Conservation (phyloP, 2,888 invertebrate genomes). For the Drosophila borborema region DNA sequence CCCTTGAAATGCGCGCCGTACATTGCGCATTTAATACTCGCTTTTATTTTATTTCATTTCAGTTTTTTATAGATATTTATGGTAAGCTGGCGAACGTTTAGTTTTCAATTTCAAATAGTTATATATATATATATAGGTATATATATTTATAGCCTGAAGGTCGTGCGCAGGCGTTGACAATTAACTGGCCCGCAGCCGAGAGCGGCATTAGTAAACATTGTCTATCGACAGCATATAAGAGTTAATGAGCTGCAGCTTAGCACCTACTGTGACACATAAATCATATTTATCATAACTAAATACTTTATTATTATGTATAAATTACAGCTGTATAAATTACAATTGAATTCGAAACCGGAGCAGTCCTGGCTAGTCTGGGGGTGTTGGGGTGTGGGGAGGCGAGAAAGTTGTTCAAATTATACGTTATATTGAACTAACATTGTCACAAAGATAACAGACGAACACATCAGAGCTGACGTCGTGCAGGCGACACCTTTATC, state of each 20-base stretch:
- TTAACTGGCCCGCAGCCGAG: conserved; percentile 25
- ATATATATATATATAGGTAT: conserved; percentile 16
- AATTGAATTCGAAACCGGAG: conserved; percentile 6
- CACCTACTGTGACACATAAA: conserved; percentile 17
- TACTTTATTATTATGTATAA: conserved; percentile 9
- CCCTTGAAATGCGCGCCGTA: conserved; percentile 38
- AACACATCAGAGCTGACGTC: conserved; percentile 13
- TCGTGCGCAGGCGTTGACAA: conserved; percentile 54
- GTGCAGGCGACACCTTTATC: conserved; percentile 48
- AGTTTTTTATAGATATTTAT: conserved; percentile 30
- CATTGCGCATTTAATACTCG: conserved; percentile 36
- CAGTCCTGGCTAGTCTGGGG: too few relatives aligned
- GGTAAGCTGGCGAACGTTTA: conserved; percentile 28
- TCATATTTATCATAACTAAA: conserved; percentile 20
- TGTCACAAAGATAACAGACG: conserved; percentile 30
- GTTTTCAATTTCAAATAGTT: conserved; percentile 56
- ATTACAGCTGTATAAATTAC: conserved; percentile 17
- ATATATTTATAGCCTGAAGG: conserved; percentile 46
- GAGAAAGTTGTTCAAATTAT: conserved; percentile 47
- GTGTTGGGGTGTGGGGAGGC: too few relatives aligned
- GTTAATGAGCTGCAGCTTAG: conserved; percentile 39
- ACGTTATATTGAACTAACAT: conserved; percentile 55
- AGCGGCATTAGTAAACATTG: conserved; percentile 41
- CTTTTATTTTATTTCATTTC: conserved; percentile 5
- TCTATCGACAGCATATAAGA: conserved; percentile 32